Evolutionary conservation across 2,888 invertebrate species (phyloP), one percentile per base, ranked within the genome.

Genomic region (Tipula lateralis): DNA sequence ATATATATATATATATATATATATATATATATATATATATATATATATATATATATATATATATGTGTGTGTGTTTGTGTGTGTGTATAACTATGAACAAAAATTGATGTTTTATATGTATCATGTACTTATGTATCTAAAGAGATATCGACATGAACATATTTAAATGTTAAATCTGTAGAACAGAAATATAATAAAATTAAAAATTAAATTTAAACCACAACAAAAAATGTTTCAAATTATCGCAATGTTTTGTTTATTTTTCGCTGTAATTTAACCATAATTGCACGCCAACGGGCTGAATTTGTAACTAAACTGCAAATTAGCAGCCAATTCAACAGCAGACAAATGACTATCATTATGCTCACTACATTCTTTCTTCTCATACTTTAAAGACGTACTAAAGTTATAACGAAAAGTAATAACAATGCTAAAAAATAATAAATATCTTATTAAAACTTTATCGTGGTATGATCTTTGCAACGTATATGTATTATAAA

Each of bases 241-340:
- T 86, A 86, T 86, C 85, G 86, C 89, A 88, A 88, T 88, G 88
- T 89, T 89, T 90, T 90, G 90, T 90, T 90, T 90, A 90, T 90
- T 90, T 90, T 90, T 87, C 88, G 88, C 89, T 90, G 90, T 90
- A 90, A 90, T 90, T 90, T 90, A 88, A 87, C 88, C 88, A 89
- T 90, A 92, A 92, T 92, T 92, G 92, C 90, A 91, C 90, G 91
- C 92, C 91, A 90, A 89, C 89, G 91, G 92, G 91, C 90, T 90
- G 91, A 92, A 92, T 92, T 92, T 92, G 92, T 91, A 92, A 91
- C 92, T 92, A 92, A 92, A 92, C 92, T 92, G 92, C 91, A 91
- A 92, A 92, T 92, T 92, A 92, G 92, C 92, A 91, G 92, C 90
- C 91, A 91, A 92, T 92, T 92, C 92, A 90, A 91, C 91, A 91